A percentile compares a stretch with the other conserved stretches of the same genome.
phyloP scores from a whole-genome alignment of 1,140 invertebrate species.

The Drosophila nigromelanica region DNA sequence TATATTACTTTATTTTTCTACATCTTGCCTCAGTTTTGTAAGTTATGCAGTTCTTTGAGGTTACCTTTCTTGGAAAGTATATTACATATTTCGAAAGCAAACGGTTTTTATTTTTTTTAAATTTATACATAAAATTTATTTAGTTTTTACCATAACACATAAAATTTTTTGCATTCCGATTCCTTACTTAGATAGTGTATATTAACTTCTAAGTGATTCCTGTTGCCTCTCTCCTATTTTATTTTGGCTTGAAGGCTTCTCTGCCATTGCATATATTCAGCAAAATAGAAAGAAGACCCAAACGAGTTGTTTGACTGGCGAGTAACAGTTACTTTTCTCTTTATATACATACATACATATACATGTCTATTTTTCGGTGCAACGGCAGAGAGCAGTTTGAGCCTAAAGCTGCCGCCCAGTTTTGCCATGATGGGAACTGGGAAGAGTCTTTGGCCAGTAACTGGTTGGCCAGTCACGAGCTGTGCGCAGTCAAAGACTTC shows the following conservation, averaged over 20 bases:
- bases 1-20: not conserved
- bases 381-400: conserved; percentile 11
- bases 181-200: conserved; percentile 3
- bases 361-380: conserved; percentile 42
- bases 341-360: conserved; percentile 37
- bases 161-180: not conserved
- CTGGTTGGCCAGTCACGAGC: conserved; percentile 76
- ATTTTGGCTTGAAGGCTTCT: conserved; percentile 31
- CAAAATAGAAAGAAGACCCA: conserved; percentile 71
- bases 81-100: too few species aligned
- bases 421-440: conserved; percentile 47
- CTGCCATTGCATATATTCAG: conserved; percentile 42
- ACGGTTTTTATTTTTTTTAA: too few species aligned
- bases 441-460: conserved; percentile 33
- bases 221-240: conserved; percentile 9
- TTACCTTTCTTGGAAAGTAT: too few species aligned
- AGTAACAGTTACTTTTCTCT: conserved; percentile 78
- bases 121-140: too few species aligned
- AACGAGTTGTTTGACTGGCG: conserved; percentile 72
- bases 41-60: too few species aligned
- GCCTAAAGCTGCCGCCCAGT: conserved; percentile 55
- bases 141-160: too few species aligned
- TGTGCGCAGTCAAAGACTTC: conserved; percentile 44
- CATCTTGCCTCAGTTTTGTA: too few species aligned
- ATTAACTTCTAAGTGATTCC: not conserved